Conservation (phyloP, 2,888 invertebrate genomes). For the Gymnoscelis rufifasciata region DNA sequence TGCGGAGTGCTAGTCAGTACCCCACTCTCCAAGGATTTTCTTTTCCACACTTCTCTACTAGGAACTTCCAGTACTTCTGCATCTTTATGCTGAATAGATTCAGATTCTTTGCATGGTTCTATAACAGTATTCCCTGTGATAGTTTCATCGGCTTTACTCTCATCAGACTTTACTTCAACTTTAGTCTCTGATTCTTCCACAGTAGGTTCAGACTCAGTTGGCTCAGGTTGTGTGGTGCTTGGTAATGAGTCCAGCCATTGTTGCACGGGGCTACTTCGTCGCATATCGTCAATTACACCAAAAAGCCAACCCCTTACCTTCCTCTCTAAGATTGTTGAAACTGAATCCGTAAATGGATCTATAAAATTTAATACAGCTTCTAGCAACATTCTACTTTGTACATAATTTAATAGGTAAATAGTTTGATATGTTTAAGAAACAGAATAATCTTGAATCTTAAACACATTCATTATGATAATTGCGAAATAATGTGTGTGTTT, state of each 20-base stretch:
- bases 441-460: too few species aligned
- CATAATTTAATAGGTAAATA: too few species aligned
- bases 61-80: conserved; percentile 49
- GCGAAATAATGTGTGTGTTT: too few species aligned
- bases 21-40: conserved; percentile 63
- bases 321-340: conserved; percentile 67
- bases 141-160: conserved; percentile 58
- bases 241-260: conserved; percentile 88
- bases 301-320: conserved; percentile 72
- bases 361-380: conserved; percentile 27
- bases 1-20: conserved; percentile 50
- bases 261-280: conserved; percentile 84
- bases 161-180: conserved; percentile 50
- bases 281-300: conserved; percentile 78
- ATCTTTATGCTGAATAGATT: conserved; percentile 32
- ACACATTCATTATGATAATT: too few species aligned
- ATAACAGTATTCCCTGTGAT: conserved; percentile 59
- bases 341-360: conserved; percentile 72
- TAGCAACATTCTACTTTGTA: too few species aligned
- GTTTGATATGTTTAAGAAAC: too few species aligned
- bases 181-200: conserved; percentile 35
- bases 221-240: conserved; percentile 35
- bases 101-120: conserved; percentile 39
- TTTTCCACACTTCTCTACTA: conserved; percentile 56
- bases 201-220: conserved; percentile 28